These are phyloP conservation scores for Tauraco hartlaubi DNA, from an alignment of 2,797 vertebrate genomes.

Conservation along the genomic window DNA sequence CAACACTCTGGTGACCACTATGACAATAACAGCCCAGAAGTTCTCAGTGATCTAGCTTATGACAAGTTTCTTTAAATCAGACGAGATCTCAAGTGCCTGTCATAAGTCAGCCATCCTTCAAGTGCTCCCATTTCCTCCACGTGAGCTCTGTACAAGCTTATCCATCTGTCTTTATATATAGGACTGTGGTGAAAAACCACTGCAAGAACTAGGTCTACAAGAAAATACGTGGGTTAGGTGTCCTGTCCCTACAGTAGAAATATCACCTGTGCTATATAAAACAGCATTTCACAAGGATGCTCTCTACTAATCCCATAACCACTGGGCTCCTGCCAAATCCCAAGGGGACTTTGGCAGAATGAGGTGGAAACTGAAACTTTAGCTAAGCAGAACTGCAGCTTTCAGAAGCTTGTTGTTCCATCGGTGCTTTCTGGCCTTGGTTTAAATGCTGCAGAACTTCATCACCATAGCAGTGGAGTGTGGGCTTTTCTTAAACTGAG, in stretches of 20 bases:
- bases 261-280: background rate
- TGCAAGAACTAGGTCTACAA: background rate
- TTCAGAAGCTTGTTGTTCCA: background rate
- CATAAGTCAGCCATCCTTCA: conserved; percentile 48
- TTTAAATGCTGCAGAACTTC: background rate
- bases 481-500: background rate
- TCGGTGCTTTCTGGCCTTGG: background rate
- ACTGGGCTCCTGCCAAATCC: background rate
- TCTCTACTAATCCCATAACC: background rate
- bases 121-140: background rate
- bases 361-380: background rate
- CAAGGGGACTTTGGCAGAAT: background rate
- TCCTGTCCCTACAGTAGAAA: background rate
- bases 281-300: background rate
- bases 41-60: background rate
- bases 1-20: background rate
- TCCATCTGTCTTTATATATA: background rate
- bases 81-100: conserved; percentile 42
- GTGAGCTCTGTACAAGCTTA: background rate
- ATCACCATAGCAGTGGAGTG: background rate
- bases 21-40: background rate
- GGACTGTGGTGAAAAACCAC: background rate
- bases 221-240: background rate
- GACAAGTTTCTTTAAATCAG: conserved; percentile 41
- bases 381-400: background rate